Conservation (phyloP, 2,113 vertebrate genomes). For the human region GRCh38 chr15:76521501-76522000, state of each 20-base stretch:
- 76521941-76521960: background rate
- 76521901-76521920: background rate
- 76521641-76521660: background rate
- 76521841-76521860: background rate
- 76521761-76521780: background rate
- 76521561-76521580: background rate
- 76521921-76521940: background rate
- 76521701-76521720: background rate
- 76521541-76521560: background rate
- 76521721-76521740: background rate
- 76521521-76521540: background rate
- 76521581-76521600: background rate
- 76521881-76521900: background rate
- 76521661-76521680: background rate
- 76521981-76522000: slow-evolving; percentile 21
- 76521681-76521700: background rate
- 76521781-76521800: background rate
- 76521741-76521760: background rate
- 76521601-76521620: background rate
- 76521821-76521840: background rate
- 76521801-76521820: slow-evolving; percentile 16
- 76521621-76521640: background rate
- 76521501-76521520: background rate
- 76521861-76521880: background rate
- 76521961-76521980: slow-evolving; percentile 29